Evolutionary conservation across 2,797 vertebrate species (phyloP).

Genomic region (Rhyacichthys aspro): DNA sequence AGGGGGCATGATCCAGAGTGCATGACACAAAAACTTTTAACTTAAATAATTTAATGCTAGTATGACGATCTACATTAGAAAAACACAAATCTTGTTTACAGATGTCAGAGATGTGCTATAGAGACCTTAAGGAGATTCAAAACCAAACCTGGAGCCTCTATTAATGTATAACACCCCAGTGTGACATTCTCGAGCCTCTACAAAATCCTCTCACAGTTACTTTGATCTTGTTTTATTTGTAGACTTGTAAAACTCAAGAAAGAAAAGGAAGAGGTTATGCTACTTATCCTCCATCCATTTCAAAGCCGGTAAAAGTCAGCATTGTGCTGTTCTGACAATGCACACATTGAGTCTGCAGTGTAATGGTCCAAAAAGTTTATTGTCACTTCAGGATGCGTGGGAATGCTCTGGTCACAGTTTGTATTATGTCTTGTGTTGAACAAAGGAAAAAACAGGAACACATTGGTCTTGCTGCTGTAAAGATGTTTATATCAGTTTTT

Average conservation of each 20-base stretch:
- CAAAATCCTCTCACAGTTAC: conserved; percentile 73
- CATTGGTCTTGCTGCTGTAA: conserved; percentile 24
- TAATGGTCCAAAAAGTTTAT: conserved; percentile 6
- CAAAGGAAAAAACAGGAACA: conserved; percentile 37
- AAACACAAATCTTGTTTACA: conserved; percentile 63
- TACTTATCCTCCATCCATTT: conserved; percentile 58
- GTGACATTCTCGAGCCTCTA: conserved; percentile 77
- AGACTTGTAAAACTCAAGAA: conserved; percentile 76
- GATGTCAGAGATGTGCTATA: conserved; percentile 59
- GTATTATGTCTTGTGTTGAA: conserved; percentile 35
- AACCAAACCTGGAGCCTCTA: conserved; percentile 68
- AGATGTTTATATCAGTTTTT: conserved; percentile 41
- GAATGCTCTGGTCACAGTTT: conserved; percentile 24
- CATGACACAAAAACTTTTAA: conserved; percentile 43
- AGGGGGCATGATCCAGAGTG: conserved; percentile 59
- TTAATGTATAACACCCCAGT: conserved; percentile 75
- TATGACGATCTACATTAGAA: conserved; percentile 31
- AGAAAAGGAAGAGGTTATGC: conserved; percentile 51
- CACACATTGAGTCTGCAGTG: conserved; percentile 33
- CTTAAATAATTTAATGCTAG: conserved; percentile 20
- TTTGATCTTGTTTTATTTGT: conserved; percentile 81
- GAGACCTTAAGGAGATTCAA: conserved; percentile 67
- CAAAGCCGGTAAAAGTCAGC: conserved; percentile 50
- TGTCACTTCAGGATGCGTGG: conserved; percentile 27
- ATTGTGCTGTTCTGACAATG: conserved; percentile 34